phyloP scores from a whole-genome alignment of 2,888 invertebrate genomes.

The Melolontha melolontha region DNA sequence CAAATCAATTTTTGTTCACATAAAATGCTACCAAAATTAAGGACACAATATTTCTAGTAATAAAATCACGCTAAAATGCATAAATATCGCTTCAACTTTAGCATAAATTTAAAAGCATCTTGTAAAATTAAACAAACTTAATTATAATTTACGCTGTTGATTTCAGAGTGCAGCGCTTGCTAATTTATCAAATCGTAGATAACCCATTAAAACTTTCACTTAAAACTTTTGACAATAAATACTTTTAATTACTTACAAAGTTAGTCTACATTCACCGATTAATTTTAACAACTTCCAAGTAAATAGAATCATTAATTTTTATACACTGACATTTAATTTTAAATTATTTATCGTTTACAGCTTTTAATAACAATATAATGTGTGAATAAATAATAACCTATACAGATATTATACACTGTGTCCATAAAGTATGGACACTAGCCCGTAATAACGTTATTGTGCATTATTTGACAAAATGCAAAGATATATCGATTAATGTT shows the following conservation, averaged over 20 bases:
- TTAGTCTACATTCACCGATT: background rate
- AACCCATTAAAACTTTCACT: slow-evolving; percentile 22
- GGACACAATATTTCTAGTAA: too few relatives aligned
- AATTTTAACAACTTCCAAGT: slow-evolving; percentile 23
- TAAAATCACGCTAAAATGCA: too few relatives aligned
- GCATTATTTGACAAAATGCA: too few relatives aligned
- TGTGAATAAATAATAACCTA: too few relatives aligned
- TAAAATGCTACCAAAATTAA: too few relatives aligned
- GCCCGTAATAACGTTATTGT: too few relatives aligned
- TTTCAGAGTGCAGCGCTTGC: background rate
- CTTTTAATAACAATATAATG: slow-evolving; percentile 34
- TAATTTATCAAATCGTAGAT: slow-evolving; percentile 4
- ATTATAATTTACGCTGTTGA: background rate
- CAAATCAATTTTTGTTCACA: too few relatives aligned
- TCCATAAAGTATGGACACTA: too few relatives aligned
- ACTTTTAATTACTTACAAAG: slow-evolving; percentile 22
- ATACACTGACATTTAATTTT: background rate
- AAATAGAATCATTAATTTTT: background rate
- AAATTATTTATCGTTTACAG: slow-evolving; percentile 8
- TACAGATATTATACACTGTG: too few relatives aligned
- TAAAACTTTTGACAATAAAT: slow-evolving; percentile 19
- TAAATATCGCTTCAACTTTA: too few relatives aligned
- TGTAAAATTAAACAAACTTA: too few relatives aligned
- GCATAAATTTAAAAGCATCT: background rate
- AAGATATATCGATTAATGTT: too few relatives aligned